Evolutionary conservation across 2,888 invertebrate genomes (phyloP).

Genomic region (Nycteola revayana): DNA sequence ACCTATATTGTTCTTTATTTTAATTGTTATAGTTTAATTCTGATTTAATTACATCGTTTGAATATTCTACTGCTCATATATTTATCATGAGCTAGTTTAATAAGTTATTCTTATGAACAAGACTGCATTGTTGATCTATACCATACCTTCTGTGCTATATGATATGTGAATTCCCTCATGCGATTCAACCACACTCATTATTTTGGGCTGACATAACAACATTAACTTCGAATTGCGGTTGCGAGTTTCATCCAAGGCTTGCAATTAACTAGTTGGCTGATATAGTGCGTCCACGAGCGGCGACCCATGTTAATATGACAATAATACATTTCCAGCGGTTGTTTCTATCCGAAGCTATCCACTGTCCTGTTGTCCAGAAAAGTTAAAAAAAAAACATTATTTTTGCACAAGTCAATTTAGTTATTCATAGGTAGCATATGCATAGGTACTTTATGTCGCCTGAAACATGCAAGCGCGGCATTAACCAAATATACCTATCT

Average conservation of each 20-base stretch:
- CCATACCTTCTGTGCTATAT: slow-evolving; percentile 2
- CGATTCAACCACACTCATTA: slow-evolving; percentile 58
- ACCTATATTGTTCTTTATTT: no score
- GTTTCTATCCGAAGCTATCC: slow-evolving; percentile 49
- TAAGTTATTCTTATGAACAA: slow-evolving; percentile 2
- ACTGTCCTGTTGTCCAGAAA: no score
- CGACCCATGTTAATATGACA: slow-evolving; percentile 68
- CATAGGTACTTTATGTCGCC: no score
- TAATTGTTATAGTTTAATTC: no score
- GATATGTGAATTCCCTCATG: slow-evolving; percentile 32
- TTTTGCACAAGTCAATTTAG: no score
- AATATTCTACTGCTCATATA: no score
- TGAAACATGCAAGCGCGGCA: no score
- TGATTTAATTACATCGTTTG: no score
- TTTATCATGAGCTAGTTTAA: no score
- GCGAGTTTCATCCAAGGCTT: slow-evolving; percentile 70
- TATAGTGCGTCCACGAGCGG: slow-evolving; percentile 58
- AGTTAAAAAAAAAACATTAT: no score
- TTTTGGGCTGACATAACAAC: slow-evolving; percentile 65
- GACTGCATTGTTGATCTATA: slow-evolving; percentile 9
- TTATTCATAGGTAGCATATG: no score
- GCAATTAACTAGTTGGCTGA: slow-evolving; percentile 75
- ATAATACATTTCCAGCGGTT: slow-evolving; percentile 74
- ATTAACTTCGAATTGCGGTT: slow-evolving; percentile 73
- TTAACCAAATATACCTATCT: no score